Percentiles rank a stretch among this genome's conserved stretches.
Evolutionary conservation across 1,140 invertebrate genomes (phyloP).

Genomic region (Calliphora vicina): DNA sequence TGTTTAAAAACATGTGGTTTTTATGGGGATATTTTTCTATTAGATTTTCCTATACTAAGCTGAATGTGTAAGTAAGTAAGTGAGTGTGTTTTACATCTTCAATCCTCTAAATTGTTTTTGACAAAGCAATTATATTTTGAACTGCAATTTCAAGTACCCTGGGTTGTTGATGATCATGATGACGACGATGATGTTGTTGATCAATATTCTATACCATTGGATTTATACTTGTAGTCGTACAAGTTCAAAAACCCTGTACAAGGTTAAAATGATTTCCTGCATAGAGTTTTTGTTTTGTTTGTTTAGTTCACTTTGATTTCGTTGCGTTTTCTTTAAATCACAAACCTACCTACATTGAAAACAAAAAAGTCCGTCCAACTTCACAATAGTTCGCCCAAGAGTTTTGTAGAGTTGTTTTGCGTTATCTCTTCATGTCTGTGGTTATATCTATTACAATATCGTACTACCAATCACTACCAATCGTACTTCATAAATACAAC

Average conservation of each 20-base stretch:
- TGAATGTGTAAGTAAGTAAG: not conserved
- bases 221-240: not conserved
- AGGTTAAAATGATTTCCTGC: not conserved
- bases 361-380: not conserved
- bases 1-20: not conserved
- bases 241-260: not conserved
- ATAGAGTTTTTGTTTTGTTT: not conserved
- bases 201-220: not conserved
- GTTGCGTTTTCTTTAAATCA: not conserved
- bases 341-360: not conserved
- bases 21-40: not conserved
- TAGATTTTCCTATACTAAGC: not conserved
- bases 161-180: not conserved
- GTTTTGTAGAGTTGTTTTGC: not conserved
- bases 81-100: not conserved
- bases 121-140: not conserved
- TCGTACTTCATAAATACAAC: not conserved
- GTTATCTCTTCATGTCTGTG: not conserved
- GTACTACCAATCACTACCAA: no score
- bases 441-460: conserved; percentile 7
- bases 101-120: not conserved
- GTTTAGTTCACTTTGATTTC: no score
- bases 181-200: not conserved
- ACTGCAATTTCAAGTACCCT: not conserved
- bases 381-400: not conserved